Conservation (phyloP, 2,113 vertebrate species). For the Etia nguti region DNA sequence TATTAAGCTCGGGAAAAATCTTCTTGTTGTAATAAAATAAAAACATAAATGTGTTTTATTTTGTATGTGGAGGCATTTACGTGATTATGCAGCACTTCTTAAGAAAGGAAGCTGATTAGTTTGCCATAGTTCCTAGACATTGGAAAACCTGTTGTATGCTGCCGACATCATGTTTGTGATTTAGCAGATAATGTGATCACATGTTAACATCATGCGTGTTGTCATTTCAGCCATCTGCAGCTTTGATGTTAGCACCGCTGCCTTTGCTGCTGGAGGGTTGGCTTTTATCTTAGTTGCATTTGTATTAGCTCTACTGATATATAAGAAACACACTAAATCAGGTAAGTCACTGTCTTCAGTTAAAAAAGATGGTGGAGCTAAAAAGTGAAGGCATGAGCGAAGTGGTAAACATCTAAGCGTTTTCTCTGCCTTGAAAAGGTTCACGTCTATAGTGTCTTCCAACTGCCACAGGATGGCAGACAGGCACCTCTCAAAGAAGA, state of each 20-base stretch:
- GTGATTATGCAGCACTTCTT: not conserved
- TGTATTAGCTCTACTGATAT: rapidly evolving
- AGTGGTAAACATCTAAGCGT: not conserved
- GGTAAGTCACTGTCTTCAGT: not conserved
- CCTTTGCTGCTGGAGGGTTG: not conserved
- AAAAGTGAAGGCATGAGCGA: not conserved
- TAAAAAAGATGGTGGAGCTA: not conserved
- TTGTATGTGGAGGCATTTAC: not conserved
- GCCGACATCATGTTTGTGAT: not conserved
- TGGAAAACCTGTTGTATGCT: not conserved
- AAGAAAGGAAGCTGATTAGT: not conserved
- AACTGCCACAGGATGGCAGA: not conserved
- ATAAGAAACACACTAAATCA: not conserved
- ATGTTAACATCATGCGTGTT: not conserved
- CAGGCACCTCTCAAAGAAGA: not conserved
- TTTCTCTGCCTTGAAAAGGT: not conserved
- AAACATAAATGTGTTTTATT: not conserved
- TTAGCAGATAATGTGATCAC: not conserved
- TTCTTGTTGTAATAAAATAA: not conserved
- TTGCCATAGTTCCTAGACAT: not conserved
- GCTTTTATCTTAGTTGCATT: rapidly evolving
- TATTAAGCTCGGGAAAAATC: not conserved
- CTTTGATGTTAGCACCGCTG: rapidly evolving
- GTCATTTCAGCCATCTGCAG: not conserved
- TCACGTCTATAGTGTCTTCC: rapidly evolving